These are phyloP conservation scores for Ptilorrhoa leucosticta DNA, from an alignment of 2,113 vertebrate genomes.

Conservation along the genomic window DNA sequence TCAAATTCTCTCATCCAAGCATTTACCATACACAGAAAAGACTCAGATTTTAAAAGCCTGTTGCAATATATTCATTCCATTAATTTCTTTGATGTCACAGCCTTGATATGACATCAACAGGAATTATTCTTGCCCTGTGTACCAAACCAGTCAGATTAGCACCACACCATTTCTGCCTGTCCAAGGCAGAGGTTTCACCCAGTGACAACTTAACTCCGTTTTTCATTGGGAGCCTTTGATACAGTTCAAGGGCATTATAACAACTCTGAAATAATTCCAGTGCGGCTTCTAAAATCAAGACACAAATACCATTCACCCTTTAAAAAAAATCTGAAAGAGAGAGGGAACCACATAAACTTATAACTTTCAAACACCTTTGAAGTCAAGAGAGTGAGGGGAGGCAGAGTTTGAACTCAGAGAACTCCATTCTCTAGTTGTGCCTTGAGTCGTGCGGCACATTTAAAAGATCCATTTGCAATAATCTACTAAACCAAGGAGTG, in stretches of 20 bases:
- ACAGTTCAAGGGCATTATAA: constrained; percentile 16
- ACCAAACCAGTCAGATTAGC: neutral
- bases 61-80: neutral
- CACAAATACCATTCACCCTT: constrained; percentile 32
- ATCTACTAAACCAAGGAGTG: constrained; percentile 56
- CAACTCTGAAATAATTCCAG: constrained; percentile 7
- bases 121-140: neutral
- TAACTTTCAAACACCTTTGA: constrained; percentile 43
- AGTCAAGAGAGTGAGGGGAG: constrained; percentile 38
- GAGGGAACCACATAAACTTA: constrained; percentile 3
- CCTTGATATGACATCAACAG: neutral
- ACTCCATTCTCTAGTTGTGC: constrained; percentile 34
- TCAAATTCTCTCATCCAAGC: neutral
- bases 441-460: constrained; percentile 54
- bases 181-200: neutral
- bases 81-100: neutral
- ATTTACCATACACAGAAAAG: neutral
- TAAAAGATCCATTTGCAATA: constrained; percentile 56
- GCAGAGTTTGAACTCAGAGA: constrained; percentile 25
- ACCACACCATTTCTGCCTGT: neutral
- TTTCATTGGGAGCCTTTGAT: constrained; percentile 22
- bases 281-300: neutral
- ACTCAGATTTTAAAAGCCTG: neutral
- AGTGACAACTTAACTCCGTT: neutral
- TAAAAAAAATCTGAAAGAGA: neutral